These are phyloP conservation scores for Amyelois transitella DNA, from an alignment of 1,140 invertebrate genomes.

Conservation along the genomic window DNA sequence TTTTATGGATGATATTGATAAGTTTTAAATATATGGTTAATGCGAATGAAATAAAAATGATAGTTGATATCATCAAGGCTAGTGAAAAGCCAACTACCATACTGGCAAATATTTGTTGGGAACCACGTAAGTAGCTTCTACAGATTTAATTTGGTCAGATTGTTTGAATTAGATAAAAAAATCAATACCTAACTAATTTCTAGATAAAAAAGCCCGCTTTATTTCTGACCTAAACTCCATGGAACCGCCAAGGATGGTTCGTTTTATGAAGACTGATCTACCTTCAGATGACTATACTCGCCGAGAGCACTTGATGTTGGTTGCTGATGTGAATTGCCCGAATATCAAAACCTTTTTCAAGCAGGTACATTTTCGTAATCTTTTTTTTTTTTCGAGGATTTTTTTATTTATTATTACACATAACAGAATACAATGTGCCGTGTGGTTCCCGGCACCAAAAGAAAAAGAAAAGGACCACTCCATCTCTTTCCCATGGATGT, in stretches of 20 bases:
- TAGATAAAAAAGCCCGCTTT: conserved; percentile 2
- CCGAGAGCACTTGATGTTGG: not conserved
- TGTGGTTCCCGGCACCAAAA: too few relatives aligned
- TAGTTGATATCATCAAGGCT: conserved; percentile 32
- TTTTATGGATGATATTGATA: not conserved
- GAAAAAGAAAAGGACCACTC: too few relatives aligned
- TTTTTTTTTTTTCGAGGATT: too few relatives aligned
- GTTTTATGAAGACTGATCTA: conserved; percentile 1
- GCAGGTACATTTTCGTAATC: not conserved
- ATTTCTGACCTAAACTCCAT: not conserved
- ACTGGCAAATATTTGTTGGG: conserved; percentile 33
- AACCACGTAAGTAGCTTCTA: conserved; percentile 23
- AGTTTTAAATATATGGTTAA: not conserved
- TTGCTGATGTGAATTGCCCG: conserved; percentile 6
- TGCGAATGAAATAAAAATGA: conserved; percentile 25
- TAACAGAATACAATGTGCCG: too few relatives aligned
- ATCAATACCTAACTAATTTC: not conserved
- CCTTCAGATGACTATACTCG: not conserved
- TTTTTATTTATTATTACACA: too few relatives aligned
- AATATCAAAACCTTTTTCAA: conserved; percentile 5
- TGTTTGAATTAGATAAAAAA: too few relatives aligned
- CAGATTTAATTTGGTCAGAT: too few relatives aligned
- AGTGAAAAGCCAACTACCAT: conserved; percentile 30
- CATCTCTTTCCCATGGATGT: too few relatives aligned
- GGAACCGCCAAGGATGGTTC: not conserved